Percentiles rank a stretch among this genome's conserved stretches.
Conservation (phyloP, 1,140 invertebrate genomes). For the Cydia pomonella region DNA sequence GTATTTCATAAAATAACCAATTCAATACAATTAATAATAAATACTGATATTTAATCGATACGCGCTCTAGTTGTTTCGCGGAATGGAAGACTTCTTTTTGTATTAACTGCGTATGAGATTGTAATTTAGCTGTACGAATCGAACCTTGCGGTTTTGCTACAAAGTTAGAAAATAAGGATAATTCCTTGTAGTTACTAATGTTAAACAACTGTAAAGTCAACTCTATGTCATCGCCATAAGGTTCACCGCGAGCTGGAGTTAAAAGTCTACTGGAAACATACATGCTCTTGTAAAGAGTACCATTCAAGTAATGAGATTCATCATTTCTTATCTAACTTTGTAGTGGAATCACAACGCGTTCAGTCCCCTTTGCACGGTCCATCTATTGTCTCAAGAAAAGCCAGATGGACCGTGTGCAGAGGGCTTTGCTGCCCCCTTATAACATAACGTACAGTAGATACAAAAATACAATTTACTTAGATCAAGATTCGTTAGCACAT, state of each 20-base stretch:
- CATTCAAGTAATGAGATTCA: neutral
- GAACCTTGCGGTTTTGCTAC: neutral
- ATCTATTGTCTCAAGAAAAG: neutral
- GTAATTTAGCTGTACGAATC: neutral
- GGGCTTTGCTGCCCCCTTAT: neutral
- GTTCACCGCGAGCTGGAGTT: neutral
- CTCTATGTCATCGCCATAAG: neutral
- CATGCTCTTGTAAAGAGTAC: neutral
- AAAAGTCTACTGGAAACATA: neutral
- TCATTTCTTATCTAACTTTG: neutral
- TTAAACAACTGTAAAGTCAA: neutral
- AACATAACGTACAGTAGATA: neutral
- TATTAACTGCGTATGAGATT: neutral
- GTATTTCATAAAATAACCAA: conserved; percentile 4
- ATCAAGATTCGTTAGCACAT: neutral
- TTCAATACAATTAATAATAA: conserved; percentile 16
- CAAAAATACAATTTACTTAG: neutral
- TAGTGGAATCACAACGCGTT: neutral
- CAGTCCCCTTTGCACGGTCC: neutral
- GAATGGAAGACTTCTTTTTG: conserved; percentile 20
- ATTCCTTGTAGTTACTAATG: neutral
- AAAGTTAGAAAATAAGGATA: neutral
- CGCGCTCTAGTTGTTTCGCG: conserved; percentile 1
- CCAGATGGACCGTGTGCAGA: neutral
- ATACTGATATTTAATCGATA: neutral